Evolutionary conservation across 2,888 invertebrate genomes (phyloP), one percentile per base, ranked within the genome.

Genomic region (Octodonta nipae): DNA sequence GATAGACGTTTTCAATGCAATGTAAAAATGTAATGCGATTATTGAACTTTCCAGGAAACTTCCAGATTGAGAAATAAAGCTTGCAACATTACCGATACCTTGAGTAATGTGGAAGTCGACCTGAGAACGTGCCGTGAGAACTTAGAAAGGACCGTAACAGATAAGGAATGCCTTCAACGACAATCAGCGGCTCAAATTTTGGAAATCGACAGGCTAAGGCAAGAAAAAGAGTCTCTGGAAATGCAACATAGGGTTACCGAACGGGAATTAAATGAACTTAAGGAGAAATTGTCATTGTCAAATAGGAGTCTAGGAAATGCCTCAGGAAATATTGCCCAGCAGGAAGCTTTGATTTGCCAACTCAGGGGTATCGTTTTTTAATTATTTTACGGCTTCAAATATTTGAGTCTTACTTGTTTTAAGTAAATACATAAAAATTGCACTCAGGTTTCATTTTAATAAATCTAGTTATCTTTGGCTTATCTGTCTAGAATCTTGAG

Each of bases 221-320:
- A 82, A 60, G 85, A 85, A 45, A 79, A 83, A 44, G 85, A 86
- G 46, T 68, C 78, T 8, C 62, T 81, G 26, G 68, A 78, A 38
- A 76, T 81, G 49, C 76, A 79, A 43, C 75, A 77, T 49, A 32
- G 83, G 36, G 73, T 80, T 1, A 61, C 75, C 1, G 85, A 86
- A 49, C 66, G 82, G 31, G 85, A 86, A 50, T 56, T 82, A 37
- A 72, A 70, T 35, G 79, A 80, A 43, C 56, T 61, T 36, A 68
- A 75, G 47, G 79, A 80, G 34, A 79, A 80, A 47, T 55, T 78
- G 31, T 64, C 73, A 4, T 66, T 70, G 40, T 71, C 75, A 26
- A 69, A 71, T 31, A 68, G 78, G 49, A 78, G 70, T 47, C 62
- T 80, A 37, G 76, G 71, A 29, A 72, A 70, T 32, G 74, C 76